Evolutionary conservation across 2,888 invertebrate species (phyloP).

Genomic region (Lasius fuliginosus): DNA sequence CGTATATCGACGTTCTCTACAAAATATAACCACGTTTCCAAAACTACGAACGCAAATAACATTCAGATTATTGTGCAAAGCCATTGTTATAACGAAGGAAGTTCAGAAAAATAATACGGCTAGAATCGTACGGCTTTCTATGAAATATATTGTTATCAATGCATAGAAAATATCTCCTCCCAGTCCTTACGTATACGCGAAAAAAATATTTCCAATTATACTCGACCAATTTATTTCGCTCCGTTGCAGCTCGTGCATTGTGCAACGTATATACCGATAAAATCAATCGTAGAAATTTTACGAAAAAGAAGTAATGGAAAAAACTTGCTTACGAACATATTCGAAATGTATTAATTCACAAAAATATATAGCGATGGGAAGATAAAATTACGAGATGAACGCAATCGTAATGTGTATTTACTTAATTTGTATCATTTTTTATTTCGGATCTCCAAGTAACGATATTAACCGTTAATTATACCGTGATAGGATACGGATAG

Average conservation of each 20-base stretch:
- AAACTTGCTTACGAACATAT: no score
- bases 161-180: not conserved
- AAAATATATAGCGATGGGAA: no score
- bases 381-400: no score
- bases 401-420: not conserved
- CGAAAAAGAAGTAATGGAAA: no score
- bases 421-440: constrained; percentile 20
- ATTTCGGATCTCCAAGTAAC: not conserved
- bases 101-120: constrained; percentile 10
- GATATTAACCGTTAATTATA: constrained; percentile 42
- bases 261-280: not conserved
- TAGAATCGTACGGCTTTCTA: not conserved
- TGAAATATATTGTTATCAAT: constrained; percentile 16
- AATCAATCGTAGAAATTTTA: not conserved
- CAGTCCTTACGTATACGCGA: not conserved
- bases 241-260: not conserved
- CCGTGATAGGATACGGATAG: constrained; percentile 8
- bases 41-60: constrained; percentile 12
- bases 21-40: not conserved
- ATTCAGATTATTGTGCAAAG: not conserved
- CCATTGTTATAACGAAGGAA: constrained; percentile 21
- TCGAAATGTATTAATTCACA: no score
- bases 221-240: not conserved
- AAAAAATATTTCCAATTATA: constrained; percentile 39
- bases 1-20: not conserved